These are phyloP conservation scores for Phalloptychus januarius DNA, from an alignment of 2,797 vertebrate species.

Conservation along the genomic window DNA sequence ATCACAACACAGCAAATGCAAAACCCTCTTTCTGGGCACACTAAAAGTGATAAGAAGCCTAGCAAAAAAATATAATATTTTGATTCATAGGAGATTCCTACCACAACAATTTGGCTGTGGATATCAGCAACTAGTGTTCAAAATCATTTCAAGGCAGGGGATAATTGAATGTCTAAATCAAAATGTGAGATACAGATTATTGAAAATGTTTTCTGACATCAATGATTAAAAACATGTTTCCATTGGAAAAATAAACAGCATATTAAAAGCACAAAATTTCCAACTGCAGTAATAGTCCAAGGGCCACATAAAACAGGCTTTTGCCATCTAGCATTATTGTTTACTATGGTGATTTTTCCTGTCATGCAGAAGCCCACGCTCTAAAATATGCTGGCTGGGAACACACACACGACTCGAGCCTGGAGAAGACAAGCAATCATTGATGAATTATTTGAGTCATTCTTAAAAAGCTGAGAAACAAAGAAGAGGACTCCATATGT, in stretches of 20 bases:
- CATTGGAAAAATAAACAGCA: not conserved
- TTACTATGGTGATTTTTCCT: constrained; percentile 7
- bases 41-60: constrained; percentile 29
- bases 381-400: constrained; percentile 35
- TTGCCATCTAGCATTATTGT: not conserved
- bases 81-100: constrained; percentile 16
- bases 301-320: not conserved
- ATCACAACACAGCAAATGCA: constrained; percentile 5
- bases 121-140: not conserved
- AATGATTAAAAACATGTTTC: constrained; percentile 5
- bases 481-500: constrained; percentile 28
- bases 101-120: constrained; percentile 14
- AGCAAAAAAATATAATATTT: constrained; percentile 14
- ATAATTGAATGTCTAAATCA: constrained; percentile 2
- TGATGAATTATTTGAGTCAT: constrained; percentile 59
- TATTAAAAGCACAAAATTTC: constrained; percentile 4
- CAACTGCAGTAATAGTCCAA: not conserved
- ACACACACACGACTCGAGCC: constrained; percentile 9
- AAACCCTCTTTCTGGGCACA: constrained; percentile 3
- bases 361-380: constrained; percentile 3
- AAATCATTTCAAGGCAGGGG: not conserved
- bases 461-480: constrained; percentile 40
- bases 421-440: constrained; percentile 26
- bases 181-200: not conserved
- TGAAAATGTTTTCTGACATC: constrained; percentile 16